Percentiles rank a stretch among this genome's conserved stretches.
Evolutionary conservation across 2,797 vertebrate genomes (phyloP).

Genomic region (Gymnodraco acuticeps): DNA sequence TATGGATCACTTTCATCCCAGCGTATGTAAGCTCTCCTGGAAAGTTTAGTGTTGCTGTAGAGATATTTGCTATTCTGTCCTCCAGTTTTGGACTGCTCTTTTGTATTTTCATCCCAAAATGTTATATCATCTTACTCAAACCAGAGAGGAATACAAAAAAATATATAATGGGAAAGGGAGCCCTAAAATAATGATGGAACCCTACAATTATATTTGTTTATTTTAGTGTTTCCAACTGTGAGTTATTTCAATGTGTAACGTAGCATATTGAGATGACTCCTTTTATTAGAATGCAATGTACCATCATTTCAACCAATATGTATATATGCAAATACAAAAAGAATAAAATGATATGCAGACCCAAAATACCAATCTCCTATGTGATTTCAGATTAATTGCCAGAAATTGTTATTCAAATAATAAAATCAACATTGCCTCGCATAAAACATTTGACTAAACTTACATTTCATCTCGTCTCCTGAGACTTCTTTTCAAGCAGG

Average conservation of each 20-base stretch:
- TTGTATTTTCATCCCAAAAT: conserved; percentile 84
- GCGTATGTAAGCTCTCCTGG: conserved; percentile 82
- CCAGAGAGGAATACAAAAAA: conserved; percentile 72
- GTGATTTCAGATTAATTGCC: not conserved
- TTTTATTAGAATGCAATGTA: not conserved
- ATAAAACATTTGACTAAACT: conserved; percentile 20
- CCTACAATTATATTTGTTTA: too few species aligned
- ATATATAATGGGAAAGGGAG: not conserved
- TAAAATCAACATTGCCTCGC: conserved; percentile 4
- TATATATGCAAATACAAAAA: too few species aligned
- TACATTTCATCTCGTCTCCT: conserved; percentile 29
- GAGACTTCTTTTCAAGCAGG: conserved; percentile 42
- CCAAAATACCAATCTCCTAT: too few species aligned
- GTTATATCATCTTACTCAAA: conserved; percentile 80
- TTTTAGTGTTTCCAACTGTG: too few species aligned
- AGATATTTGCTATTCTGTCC: conserved; percentile 82
- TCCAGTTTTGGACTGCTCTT: conserved; percentile 80
- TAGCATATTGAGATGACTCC: not conserved
- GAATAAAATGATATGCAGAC: too few species aligned
- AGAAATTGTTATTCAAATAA: not conserved
- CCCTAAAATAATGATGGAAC: conserved; percentile 17
- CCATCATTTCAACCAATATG: not conserved
- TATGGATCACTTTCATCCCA: conserved; percentile 82
- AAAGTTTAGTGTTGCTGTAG: conserved; percentile 83
- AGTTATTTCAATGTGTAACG: not conserved